Evolutionary conservation across 2,797 vertebrate species (phyloP).

Genomic region (Craterocephalus amniculus): DNA sequence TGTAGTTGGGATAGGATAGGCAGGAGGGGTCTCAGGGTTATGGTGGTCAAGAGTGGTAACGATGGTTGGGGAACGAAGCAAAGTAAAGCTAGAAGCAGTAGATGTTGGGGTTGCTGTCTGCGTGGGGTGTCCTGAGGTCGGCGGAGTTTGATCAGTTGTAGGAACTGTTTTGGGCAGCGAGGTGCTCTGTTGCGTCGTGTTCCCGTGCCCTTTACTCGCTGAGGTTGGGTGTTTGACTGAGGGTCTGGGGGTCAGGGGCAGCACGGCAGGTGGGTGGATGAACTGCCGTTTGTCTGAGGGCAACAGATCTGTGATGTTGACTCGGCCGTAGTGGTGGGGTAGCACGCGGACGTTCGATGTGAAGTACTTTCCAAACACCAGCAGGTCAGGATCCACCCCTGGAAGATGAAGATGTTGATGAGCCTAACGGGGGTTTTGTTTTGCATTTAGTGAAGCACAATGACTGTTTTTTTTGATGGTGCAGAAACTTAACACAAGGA

Average conservation of each 20-base stretch:
- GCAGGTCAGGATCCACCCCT: constrained; percentile 94
- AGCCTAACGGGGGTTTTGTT: not conserved
- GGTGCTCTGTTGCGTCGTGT: constrained; percentile 17
- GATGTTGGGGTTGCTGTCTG: constrained; percentile 25
- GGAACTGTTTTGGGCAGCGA: constrained; percentile 11
- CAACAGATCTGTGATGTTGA: constrained; percentile 75
- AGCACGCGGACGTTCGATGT: constrained; percentile 73
- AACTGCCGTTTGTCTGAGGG: constrained; percentile 82
- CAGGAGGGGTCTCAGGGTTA: constrained; percentile 16
- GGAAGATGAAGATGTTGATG: constrained; percentile 15
- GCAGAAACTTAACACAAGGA: not conserved
- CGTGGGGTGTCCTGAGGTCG: not conserved
- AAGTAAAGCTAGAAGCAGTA: constrained; percentile 22
- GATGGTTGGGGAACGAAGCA: not conserved
- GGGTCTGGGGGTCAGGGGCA: constrained; percentile 54
- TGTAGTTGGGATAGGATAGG: constrained; percentile 5
- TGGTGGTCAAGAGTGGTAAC: not conserved
- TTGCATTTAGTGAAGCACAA: not conserved
- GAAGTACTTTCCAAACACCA: constrained; percentile 90
- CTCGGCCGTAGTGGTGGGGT: constrained; percentile 75
- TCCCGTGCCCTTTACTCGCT: not conserved
- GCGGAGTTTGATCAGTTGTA: constrained; percentile 20
- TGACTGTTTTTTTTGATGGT: not conserved
- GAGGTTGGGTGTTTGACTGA: constrained; percentile 23
- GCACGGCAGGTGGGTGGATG: constrained; percentile 53